Percentiles rank a stretch among this genome's conserved stretches.
Conservation (phyloP, 2,888 invertebrate species). For the Hoplodrina ambigua region DNA sequence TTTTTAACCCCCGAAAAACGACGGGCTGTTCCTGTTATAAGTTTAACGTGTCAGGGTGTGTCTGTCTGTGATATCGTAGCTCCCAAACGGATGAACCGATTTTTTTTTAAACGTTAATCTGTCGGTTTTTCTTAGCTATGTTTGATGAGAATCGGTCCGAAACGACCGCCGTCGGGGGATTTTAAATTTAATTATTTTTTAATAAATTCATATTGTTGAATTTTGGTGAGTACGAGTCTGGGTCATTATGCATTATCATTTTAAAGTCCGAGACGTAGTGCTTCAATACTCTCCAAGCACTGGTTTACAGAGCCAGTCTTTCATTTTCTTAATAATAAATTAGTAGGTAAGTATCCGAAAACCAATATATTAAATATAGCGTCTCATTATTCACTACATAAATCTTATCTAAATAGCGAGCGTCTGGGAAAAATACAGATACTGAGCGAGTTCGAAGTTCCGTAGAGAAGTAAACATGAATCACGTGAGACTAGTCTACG, state of each 20-base stretch:
- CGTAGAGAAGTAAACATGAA: conserved; percentile 32
- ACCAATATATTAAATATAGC: conserved; percentile 13
- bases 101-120: no score
- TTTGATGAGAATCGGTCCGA: no score
- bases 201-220: no score
- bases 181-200: no score
- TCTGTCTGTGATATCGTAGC: no score
- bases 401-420: conserved; percentile 51
- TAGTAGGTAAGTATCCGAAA: conserved; percentile 1
- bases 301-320: not conserved
- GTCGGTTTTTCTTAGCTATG: no score
- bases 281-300: not conserved
- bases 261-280: not conserved
- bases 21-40: no score
- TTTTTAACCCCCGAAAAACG: no score
- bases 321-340: not conserved
- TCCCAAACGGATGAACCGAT: no score
- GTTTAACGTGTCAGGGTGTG: no score
- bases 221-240: not conserved
- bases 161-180: no score
- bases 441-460: conserved; percentile 27
- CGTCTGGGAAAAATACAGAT: conserved; percentile 58
- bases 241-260: not conserved
- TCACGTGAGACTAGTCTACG: conserved; percentile 32
- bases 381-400: conserved; percentile 41